Percentiles rank a stretch among this genome's conserved stretches.
phyloP scores from a whole-genome alignment of 1,140 invertebrate genomes.

The Pogonomyrmex barbatus region DNA sequence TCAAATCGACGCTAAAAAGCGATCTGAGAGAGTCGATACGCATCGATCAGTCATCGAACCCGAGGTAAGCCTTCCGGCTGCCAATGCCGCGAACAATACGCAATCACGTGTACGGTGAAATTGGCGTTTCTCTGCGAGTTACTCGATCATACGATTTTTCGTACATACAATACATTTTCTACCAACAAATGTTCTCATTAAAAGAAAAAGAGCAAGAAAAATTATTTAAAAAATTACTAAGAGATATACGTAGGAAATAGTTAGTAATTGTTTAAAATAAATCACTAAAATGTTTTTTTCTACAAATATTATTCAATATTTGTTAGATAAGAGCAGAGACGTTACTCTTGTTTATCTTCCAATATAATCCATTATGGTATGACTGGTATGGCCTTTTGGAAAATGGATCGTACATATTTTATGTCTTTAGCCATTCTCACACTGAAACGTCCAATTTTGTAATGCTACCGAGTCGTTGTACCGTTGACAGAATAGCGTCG shows the following conservation, averaged over 20 bases:
- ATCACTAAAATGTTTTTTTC: neutral
- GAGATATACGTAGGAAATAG: neutral
- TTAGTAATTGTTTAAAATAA: neutral
- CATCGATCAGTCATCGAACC: constrained; percentile 47
- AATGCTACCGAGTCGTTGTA: neutral
- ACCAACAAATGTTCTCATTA: neutral
- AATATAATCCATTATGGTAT: neutral
- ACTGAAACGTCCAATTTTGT: constrained; percentile 11
- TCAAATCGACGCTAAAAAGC: constrained; percentile 51
- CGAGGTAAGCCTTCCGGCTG: constrained; percentile 33
- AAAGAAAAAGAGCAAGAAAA: neutral
- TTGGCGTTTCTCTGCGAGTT: constrained; percentile 23
- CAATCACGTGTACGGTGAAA: constrained; percentile 22
- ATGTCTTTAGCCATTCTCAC: constrained; percentile 3
- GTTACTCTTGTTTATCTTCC: constrained; percentile 7
- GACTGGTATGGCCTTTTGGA: neutral
- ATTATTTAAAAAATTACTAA: neutral
- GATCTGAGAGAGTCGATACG: constrained; percentile 41
- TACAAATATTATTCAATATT: constrained; percentile 18
- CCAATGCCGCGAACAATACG: constrained; percentile 14
- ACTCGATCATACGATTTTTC: constrained; percentile 24
- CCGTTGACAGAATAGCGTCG: constrained; percentile 33
- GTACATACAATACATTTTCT: neutral
- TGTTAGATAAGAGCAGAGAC: neutral
- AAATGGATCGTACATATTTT: constrained; percentile 31